Base-by-base conservation (phyloP, 2,113 vertebrate genomes). In the Paraplagusia blochii region DNA sequence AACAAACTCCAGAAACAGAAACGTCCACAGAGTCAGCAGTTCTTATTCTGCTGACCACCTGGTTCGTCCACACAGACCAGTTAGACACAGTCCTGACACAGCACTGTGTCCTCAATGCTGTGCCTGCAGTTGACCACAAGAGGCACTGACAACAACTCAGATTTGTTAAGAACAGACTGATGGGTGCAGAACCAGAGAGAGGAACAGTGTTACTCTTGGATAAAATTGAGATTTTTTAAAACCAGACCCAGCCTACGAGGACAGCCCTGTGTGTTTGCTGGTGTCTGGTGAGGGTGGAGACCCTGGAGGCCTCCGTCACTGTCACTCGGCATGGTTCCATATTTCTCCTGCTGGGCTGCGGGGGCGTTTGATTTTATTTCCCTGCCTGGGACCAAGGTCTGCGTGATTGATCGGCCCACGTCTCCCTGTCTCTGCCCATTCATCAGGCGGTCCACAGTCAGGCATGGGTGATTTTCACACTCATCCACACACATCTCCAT, bases 301-400 rank as follows among this genome's bases (percentile, higher is more conserved):
- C 22, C 62, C 69, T 64, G 47, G 35, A 64, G 67, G 69, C 35
- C 55, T 84, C 73, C 58, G 63, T 84, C 80, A 83, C 69, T 83
- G 81, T 85, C 85, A 77, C 67, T 67, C 48, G n/a, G n/a, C n/a
- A n/a, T 1, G 18, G 65, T 66, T 80, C 66, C 85, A 88, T 77
- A 85, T 83, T 82, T 82, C 75, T 83, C 76, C 79, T 64, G 74
- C 76, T 64, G 72, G 74, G 76, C 72, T 79, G 63, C 79, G 77
- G 72, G 60, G 80, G 83, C 76, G 12, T 83, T 83, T 82, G 79
- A 87, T 87, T 83, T 84, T 85, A 85, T 84, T 88, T 88, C 69
- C 77, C 73, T 82, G 81, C 67, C 80, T 64, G 48, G 61, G 72
- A 69, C 80, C 85, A 82, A 87, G 85, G 83, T 85, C 76, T 79